Conservation (phyloP, 2,888 invertebrate genomes). For the Mythimna pallens region DNA sequence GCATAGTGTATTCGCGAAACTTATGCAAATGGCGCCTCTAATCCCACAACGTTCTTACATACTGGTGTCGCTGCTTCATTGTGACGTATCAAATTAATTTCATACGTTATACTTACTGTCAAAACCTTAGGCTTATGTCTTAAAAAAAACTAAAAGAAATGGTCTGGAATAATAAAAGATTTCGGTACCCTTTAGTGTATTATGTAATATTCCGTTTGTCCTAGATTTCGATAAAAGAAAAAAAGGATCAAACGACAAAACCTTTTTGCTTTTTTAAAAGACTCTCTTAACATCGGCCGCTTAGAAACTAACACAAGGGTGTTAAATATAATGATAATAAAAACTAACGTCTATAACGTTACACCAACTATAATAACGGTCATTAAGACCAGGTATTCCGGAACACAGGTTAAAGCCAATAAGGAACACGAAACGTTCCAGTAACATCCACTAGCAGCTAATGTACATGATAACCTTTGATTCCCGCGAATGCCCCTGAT, state of each 20-base stretch:
- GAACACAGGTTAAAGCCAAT: conserved; percentile 37
- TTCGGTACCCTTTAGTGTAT: conserved; percentile 10
- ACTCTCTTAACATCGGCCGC: background rate
- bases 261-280: background rate
- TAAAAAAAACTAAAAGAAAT: conserved; percentile 24
- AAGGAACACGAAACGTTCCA: conserved; percentile 45
- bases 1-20: conserved; percentile 66
- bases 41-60: conserved; percentile 65
- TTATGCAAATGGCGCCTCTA: conserved; percentile 77
- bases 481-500: conserved; percentile 47
- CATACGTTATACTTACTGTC: conserved; percentile 44
- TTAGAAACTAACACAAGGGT: background rate
- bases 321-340: background rate
- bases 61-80: conserved; percentile 68
- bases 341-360: background rate
- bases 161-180: conserved; percentile 11
- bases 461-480: conserved; percentile 57
- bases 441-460: conserved; percentile 50
- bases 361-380: conserved; percentile 19
- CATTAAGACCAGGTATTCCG: conserved; percentile 39
- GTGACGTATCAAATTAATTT: conserved; percentile 70
- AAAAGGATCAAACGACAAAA: background rate
- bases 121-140: conserved; percentile 14
- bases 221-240: background rate
- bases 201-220: conserved; percentile 19